Base-by-base conservation (phyloP, 2,888 invertebrate genomes). In the Drosophila macrospina region DNA sequence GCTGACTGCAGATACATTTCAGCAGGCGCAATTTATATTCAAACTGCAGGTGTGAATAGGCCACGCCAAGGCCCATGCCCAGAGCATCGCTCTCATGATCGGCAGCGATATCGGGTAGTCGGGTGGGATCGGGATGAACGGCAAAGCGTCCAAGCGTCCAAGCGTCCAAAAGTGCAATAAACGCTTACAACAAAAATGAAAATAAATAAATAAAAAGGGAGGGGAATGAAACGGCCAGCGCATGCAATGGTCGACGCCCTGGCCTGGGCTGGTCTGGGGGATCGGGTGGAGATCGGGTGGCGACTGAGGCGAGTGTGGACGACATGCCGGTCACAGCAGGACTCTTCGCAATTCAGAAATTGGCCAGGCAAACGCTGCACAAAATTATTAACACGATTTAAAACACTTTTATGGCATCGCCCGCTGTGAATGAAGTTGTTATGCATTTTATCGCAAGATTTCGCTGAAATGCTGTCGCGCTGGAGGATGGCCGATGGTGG, bases 331-430 rank as follows among this genome's bases (percentile, higher is more conserved):
- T 64, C 83, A 83, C 83, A 83, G 83, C 83, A 83, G 83, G 83
- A 86, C 74, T 88, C 86, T 75, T 80, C 70, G 81, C 87, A 86
- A 84, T 87, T 80, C 84, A 56, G 74, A 69, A 66, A 62, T 80
- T 74, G 68, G 71, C 66, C 83, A 52, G 82, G 80, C 85, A 83
- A 86, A 79, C 71, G 84, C 75, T 80, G 87, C 89, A 86, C 89
- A 90, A 91, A 91, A 91, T 90, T 91, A 91, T 91, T 91, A 91
- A 91, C 91, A 91, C 85, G 88, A 91, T 91, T 91, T 91, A 91
- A 91, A 91, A 91, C 91, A 91, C 90, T 90, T 91, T 91, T 91
- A 91, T 91, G 89, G 90, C 82, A 87, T 80, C 84, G 86, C 91
- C 91, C 55, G 91, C 91, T 91, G 91, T 87, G 91, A 91, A 90